These are phyloP conservation scores for Sus scrofa DNA, from an alignment of 2,113 vertebrate genomes.

Conservation along the genomic window DNA sequence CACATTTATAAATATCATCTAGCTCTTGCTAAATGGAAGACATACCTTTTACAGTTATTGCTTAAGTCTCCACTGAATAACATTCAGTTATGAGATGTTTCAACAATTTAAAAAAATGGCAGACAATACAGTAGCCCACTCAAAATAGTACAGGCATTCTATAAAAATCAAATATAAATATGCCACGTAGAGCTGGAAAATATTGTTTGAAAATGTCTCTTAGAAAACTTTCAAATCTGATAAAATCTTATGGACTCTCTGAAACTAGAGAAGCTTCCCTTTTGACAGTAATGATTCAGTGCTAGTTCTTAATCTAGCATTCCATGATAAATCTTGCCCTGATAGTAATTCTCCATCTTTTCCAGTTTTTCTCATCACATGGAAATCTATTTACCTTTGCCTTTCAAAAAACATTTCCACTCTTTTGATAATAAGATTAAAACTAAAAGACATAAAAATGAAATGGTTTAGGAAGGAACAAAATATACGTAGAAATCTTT, in stretches of 20 bases:
- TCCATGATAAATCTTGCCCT: background rate
- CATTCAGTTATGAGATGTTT: conserved; percentile 46
- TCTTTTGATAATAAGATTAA: conserved; percentile 11
- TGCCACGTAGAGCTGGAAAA: background rate
- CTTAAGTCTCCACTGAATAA: background rate
- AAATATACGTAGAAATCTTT: background rate
- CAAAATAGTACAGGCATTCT: background rate
- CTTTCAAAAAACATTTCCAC: background rate
- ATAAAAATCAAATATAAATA: conserved; percentile 21
- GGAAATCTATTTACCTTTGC: background rate
- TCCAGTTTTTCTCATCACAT: background rate
- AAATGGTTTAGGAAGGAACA: background rate
- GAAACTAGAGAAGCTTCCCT: background rate
- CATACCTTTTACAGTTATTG: background rate
- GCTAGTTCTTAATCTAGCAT: background rate
- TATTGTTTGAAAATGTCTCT: background rate
- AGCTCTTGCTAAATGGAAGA: background rate
- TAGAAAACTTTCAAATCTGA: conserved; percentile 28
- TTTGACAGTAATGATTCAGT: background rate
- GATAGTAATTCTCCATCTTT: background rate
- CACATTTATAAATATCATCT: background rate
- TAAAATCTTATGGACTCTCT: background rate
- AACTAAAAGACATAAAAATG: background rate
- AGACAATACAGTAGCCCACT: background rate
- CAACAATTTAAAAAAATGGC: conserved; percentile 3